Base-by-base conservation (phyloP, 1,140 invertebrate genomes). In the Homarus americanus region DNA sequence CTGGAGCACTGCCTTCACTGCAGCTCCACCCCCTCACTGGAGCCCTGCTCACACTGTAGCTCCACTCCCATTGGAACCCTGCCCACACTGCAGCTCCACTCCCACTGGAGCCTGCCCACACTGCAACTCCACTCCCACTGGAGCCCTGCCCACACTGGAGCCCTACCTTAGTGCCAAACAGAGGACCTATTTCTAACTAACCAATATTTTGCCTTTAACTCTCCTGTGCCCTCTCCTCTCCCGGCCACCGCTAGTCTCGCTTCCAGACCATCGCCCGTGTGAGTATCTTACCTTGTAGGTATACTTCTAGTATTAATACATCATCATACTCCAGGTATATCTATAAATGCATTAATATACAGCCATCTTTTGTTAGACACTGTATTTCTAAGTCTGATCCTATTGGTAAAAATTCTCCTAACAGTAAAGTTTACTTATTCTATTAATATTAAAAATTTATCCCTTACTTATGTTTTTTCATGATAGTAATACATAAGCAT, bases 231-330 rank as follows among this genome's bases (percentile, higher is more conserved):
- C 83, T 85, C 69, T 85, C 83, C 83, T 85, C 41, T 75, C 66
- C 83, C 53, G 66, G 72, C 72, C 83, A 85, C 44, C 76, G 40
- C 24, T 79, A 79, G 76, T 49, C 76, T n/a, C 76, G 76, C 40
- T 75, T 75, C 83, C 83, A 75, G 66, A 85, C 83, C 83, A 75
- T 85, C 66, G 83, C 83, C 34, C 69, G 66, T 49, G 83, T 85
- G 69, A 85, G 83, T 85, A 85, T 85, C 40, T 49, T 32, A 84
- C 34, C 32, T 44, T 84, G 63, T 84, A 36, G 5, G 44, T 36
- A 40, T 41, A 69, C 0, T 32, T 34, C 7, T 72, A 20, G 17
- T 76, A 40, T 38, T 79, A 49, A 15, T 34, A 3, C n/a, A n/a
- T 58, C 63, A 69, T 69, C 10, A 10, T 32, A 28, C 28, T 24